These are phyloP conservation scores for Taeniopygia guttata DNA, from an alignment of 2,797 vertebrate genomes.

Conservation along the genomic window DNA sequence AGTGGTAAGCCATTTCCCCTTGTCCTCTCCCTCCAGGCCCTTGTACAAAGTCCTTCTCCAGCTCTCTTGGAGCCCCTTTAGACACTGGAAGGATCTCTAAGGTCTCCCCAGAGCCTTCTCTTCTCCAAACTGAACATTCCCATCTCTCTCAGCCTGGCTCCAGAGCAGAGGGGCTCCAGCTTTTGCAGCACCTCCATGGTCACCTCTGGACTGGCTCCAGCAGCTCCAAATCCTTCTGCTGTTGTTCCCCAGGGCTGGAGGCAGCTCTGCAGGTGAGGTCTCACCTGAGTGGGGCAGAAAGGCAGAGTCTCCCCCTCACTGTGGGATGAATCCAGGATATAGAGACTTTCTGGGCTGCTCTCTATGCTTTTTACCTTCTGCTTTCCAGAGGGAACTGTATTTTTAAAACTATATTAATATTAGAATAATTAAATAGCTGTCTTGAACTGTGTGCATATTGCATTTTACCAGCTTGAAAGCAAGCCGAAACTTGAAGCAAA, in stretches of 20 bases:
- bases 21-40: not conserved
- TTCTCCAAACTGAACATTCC: not conserved
- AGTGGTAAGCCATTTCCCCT: not conserved
- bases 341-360: not conserved
- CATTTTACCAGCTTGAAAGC: constrained; percentile 2
- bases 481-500: not conserved
- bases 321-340: not conserved
- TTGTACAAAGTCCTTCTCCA: not conserved
- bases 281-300: not conserved
- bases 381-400: not conserved
- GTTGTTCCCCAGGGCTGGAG: not conserved
- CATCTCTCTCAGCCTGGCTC: not conserved
- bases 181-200: accelerated
- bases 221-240: not conserved
- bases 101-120: not conserved
- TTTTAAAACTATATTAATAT: not conserved
- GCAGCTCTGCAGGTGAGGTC: not conserved
- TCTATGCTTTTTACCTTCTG: not conserved
- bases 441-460: not conserved
- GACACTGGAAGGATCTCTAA: not conserved
- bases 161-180: not conserved
- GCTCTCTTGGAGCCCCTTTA: not conserved
- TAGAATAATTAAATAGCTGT: constrained; percentile 13
- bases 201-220: not conserved
- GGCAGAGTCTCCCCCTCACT: not conserved